Percentiles rank a stretch among this genome's conserved stretches.
Conservation (phyloP, 2,113 vertebrate species). For the Mesembrinibis cayennensis region DNA sequence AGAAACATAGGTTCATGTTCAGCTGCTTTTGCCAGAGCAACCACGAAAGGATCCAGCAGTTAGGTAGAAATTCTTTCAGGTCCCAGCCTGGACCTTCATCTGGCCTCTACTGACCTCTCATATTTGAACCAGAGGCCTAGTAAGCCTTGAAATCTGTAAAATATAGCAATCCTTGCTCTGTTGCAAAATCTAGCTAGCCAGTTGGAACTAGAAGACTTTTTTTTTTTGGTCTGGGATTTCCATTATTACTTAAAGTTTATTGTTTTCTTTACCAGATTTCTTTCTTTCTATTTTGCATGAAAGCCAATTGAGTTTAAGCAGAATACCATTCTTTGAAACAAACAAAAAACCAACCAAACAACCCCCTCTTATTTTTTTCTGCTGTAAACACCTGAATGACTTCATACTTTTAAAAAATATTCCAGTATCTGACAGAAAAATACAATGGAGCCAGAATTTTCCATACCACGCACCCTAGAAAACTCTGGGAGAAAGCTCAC, state of each 20-base stretch:
- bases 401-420: neutral
- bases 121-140: neutral
- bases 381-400: neutral
- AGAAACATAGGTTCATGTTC: neutral
- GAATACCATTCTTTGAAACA: neutral
- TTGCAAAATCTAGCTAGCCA: neutral
- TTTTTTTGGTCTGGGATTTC: neutral
- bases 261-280: neutral
- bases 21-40: neutral
- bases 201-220: neutral
- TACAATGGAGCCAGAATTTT: neutral
- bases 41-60: neutral
- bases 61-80: neutral
- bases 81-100: neutral
- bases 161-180: neutral
- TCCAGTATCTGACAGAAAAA: neutral
- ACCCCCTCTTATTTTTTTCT: neutral
- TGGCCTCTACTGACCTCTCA: neutral
- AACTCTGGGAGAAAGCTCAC: neutral
- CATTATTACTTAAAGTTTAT: neutral
- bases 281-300: neutral
- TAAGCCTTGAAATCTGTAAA: neutral
- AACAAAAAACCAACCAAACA: neutral
- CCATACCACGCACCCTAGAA: neutral
- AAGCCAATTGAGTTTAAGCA: neutral